These are phyloP conservation scores for Sebastes trivittatus DNA, from an alignment of 2,797 vertebrate species.

Conservation along the genomic window DNA sequence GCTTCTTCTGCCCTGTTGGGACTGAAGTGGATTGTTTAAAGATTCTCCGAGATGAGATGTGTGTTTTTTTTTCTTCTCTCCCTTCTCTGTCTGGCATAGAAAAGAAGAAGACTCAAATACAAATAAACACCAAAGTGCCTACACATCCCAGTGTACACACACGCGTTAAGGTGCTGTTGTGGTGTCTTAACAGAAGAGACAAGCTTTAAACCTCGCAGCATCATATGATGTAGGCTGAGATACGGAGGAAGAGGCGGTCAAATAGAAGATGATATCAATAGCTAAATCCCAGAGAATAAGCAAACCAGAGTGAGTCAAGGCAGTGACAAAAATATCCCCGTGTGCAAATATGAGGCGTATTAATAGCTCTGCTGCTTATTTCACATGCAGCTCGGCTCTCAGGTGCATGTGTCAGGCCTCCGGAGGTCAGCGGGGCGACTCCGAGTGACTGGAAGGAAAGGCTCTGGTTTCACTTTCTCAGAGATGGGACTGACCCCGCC, in stretches of 20 bases:
- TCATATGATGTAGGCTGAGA: neutral
- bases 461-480: slow-evolving; percentile 69
- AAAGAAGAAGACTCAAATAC: slow-evolving; percentile 16
- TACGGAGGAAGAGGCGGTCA: neutral
- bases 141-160: slow-evolving; percentile 5
- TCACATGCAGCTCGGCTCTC: slow-evolving; percentile 26
- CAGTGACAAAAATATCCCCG: neutral
- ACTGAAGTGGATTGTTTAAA: slow-evolving; percentile 53
- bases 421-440: slow-evolving; percentile 9
- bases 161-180: slow-evolving; percentile 1
- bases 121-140: slow-evolving; percentile 26
- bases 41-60: slow-evolving; percentile 38
- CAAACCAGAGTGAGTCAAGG: neutral
- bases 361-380: slow-evolving; percentile 37
- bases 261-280: slow-evolving; percentile 26
- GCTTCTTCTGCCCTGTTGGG: slow-evolving; percentile 48
- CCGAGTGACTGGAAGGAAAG: slow-evolving; percentile 23
- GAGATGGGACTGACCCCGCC: slow-evolving; percentile 10
- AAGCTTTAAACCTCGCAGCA: slow-evolving; percentile 27
- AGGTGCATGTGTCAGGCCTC: slow-evolving; percentile 15
- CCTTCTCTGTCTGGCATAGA: slow-evolving; percentile 2
- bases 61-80: neutral
- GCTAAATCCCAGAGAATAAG: slow-evolving; percentile 25
- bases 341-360: slow-evolving; percentile 9
- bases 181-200: slow-evolving; percentile 9